Evolutionary conservation across 2,888 invertebrate species (phyloP).

Genomic region (Mythimna albipuncta): DNA sequence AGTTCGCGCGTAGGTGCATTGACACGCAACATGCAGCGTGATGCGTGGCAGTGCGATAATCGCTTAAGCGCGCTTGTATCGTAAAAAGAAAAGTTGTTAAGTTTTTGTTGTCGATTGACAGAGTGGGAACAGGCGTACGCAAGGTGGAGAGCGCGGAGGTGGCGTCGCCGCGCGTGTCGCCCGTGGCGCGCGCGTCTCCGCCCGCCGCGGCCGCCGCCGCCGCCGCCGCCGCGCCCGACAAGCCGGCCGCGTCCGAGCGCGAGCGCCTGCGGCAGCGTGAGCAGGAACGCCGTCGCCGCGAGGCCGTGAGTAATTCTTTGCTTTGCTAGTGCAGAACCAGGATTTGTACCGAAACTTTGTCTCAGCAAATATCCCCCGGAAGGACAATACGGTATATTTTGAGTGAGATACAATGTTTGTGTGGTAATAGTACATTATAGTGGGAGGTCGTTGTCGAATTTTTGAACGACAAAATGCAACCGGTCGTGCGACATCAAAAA

Average conservation of each 20-base stretch:
- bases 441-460: too few relatives aligned
- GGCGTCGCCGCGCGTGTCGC: constrained; percentile 83
- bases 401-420: neutral
- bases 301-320: constrained; percentile 94
- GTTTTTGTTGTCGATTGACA: constrained; percentile 40
- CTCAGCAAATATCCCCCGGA: neutral
- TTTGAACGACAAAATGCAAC: too few relatives aligned
- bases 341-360: neutral
- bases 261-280: constrained; percentile 96
- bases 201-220: constrained; percentile 81
- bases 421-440: too few relatives aligned
- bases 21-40: too few relatives aligned
- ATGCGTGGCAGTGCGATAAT: too few relatives aligned
- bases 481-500: too few relatives aligned
- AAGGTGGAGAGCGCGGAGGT: constrained; percentile 80
- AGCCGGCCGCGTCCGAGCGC: constrained; percentile 93
- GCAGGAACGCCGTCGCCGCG: constrained; percentile 97
- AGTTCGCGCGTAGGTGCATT: too few relatives aligned
- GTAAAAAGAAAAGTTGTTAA: neutral
- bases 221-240: constrained; percentile 80
- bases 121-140: constrained; percentile 73
- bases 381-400: neutral
- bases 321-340: too few relatives aligned
- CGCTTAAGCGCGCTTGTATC: neutral
- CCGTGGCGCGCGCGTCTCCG: constrained; percentile 83